These are phyloP conservation scores for Megalopta genalis DNA, from an alignment of 1,140 invertebrate genomes.

Conservation along the genomic window DNA sequence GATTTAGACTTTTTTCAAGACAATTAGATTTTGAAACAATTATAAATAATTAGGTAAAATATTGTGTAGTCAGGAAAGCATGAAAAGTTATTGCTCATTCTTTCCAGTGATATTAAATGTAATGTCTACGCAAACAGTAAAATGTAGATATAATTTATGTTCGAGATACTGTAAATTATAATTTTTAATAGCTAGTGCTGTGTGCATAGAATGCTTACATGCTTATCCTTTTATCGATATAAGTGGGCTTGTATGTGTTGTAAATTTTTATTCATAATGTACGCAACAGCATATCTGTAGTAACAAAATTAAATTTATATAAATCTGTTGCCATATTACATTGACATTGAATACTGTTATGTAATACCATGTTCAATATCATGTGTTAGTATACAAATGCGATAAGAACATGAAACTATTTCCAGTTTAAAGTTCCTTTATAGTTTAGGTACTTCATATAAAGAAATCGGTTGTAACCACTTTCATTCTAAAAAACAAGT, in stretches of 20 bases:
- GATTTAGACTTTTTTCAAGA: slow-evolving; percentile 5
- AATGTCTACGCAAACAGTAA: slow-evolving; percentile 5
- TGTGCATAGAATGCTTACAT: slow-evolving; percentile 56
- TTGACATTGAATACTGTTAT: slow-evolving; percentile 2
- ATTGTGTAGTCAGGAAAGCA: slow-evolving; percentile 10
- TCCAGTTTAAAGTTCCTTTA: slow-evolving; percentile 18
- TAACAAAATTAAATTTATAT: not conserved
- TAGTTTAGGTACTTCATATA: slow-evolving; percentile 7
- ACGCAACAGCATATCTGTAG: slow-evolving; percentile 55
- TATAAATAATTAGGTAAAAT: slow-evolving; percentile 14
- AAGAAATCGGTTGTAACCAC: not conserved
- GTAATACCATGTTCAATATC: not conserved
- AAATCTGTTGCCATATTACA: slow-evolving; percentile 25
- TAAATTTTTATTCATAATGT: slow-evolving; percentile 50
- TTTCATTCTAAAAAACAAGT: not conserved
- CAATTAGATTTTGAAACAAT: slow-evolving; percentile 15
- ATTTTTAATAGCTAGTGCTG: slow-evolving; percentile 37
- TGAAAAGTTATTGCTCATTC: slow-evolving; percentile 15
- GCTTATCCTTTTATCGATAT: slow-evolving; percentile 48
- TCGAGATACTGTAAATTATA: slow-evolving; percentile 10
- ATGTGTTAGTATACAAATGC: slow-evolving; percentile 12
- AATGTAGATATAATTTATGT: slow-evolving; percentile 27
- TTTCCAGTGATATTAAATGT: slow-evolving; percentile 20
- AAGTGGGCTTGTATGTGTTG: slow-evolving; percentile 51
- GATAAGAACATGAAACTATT: slow-evolving; percentile 15